Conservation (phyloP, 2,797 vertebrate genomes). For the Syncerus caffer region DNA sequence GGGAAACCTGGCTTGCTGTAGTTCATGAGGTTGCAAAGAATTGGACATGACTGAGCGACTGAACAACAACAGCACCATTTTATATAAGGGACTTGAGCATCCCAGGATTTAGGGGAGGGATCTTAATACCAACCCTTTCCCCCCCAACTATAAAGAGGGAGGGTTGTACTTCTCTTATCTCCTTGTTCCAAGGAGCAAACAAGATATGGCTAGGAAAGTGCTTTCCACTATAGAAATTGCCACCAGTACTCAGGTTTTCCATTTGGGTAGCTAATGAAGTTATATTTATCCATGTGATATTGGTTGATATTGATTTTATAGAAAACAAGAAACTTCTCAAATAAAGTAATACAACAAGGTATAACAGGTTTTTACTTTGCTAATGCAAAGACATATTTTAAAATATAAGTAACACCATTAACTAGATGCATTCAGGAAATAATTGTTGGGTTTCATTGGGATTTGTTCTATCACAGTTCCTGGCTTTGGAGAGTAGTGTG, state of each 20-base stretch:
- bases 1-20: not conserved
- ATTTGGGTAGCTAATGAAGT: not conserved
- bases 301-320: not conserved
- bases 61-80: not conserved
- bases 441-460: not conserved
- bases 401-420: not conserved
- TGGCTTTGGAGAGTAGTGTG: conserved; percentile 13
- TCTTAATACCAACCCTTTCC: not conserved
- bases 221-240: not conserved
- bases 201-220: not conserved
- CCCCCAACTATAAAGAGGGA: not conserved
- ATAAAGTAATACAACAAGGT: not conserved
- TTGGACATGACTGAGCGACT: not conserved
- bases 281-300: not conserved
- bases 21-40: not conserved
- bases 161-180: not conserved
- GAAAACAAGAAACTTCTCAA: conserved; percentile 16
- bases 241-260: not conserved
- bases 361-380: not conserved
- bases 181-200: not conserved
- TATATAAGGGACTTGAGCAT: not conserved
- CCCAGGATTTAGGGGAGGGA: not conserved
- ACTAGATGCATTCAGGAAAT: not conserved
- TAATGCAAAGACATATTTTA: not conserved
- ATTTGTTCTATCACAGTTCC: not conserved